Base-by-base conservation (phyloP, 2,888 invertebrate species). In the Apamea monoglypha region DNA sequence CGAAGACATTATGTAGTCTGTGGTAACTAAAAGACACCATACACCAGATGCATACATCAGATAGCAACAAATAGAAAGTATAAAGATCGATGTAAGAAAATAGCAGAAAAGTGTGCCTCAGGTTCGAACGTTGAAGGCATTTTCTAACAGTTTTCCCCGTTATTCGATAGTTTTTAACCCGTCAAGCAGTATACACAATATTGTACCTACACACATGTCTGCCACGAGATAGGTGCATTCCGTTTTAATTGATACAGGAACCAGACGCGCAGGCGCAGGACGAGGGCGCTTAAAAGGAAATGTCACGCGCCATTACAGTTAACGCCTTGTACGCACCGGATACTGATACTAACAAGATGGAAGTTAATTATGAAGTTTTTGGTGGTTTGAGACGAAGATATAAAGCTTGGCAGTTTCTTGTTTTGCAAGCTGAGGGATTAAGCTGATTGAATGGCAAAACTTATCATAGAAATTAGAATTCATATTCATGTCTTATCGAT, bases 241-340 rank as follows among this genome's bases (percentile, higher is more conserved):
- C 67, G 16, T 74, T 76, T 79, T 89, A 90, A 89, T 89, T 87
- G 79, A 83, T 72, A 83, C 81, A 83, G 88, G 79, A 86, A 89
- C 84, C 87, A 87, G 87, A 87, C 79, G 36, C 36, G 71, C 70
- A 69, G 64, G 25, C 81, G 53, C 80, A 77, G 67, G 67, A 72
- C 73, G 69, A 74, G 70, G 18, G 40, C 16, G n/a, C 89, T 29
- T 90, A 85, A 87, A 90, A 87, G 90, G 87, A 87, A 84, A 88
- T 87, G 85, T 81, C 90, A 75, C 70, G 61, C n/a, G 78, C 61
- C 40, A 77, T 84, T 74, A 81, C 84, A 47, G 81, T 81, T 74
- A 74, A 77, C 76, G 71, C 76, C 56, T 67, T 72, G 63, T 86
- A 75, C 59, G n/a, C 44, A 53, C 71, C 59, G 74, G 74, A 72